Percentiles rank a stretch among this genome's conserved stretches.
phyloP scores from a whole-genome alignment of 2,113 vertebrate species.

The Heteronetta atricapilla region DNA sequence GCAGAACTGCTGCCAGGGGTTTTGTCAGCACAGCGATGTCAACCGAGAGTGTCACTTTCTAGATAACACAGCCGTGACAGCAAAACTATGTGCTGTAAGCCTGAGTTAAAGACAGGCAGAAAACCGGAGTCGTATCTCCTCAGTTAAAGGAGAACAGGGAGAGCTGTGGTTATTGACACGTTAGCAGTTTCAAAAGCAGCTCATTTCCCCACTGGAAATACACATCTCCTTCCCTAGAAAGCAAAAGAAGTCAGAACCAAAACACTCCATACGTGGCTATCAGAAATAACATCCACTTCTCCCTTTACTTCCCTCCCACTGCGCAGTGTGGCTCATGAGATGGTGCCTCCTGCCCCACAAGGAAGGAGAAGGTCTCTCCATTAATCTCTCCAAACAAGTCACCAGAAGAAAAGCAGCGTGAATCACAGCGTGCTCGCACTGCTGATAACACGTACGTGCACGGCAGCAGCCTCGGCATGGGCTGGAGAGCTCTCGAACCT shows the following conservation, averaged over 20 bases:
- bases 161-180: not conserved
- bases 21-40: not conserved
- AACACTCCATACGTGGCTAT: fast-evolving
- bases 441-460: not conserved
- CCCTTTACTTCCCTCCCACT: not conserved
- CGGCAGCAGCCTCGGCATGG: fast-evolving
- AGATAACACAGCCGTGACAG: not conserved
- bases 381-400: not conserved
- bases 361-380: not conserved
- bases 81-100: not conserved
- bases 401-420: not conserved
- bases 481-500: not conserved
- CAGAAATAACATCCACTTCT: not conserved
- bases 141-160: not conserved
- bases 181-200: not conserved
- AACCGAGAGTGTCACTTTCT: not conserved
- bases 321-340: not conserved
- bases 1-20: not conserved
- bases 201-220: not conserved
- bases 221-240: not conserved
- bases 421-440: not conserved
- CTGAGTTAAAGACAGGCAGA: not conserved
- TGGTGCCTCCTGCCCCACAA: not conserved
- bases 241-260: not conserved
- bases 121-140: not conserved